Evolutionary conservation across 2,797 vertebrate species (phyloP), one percentile per base, ranked within the genome.

Genomic region (Pteropus rufus): DNA sequence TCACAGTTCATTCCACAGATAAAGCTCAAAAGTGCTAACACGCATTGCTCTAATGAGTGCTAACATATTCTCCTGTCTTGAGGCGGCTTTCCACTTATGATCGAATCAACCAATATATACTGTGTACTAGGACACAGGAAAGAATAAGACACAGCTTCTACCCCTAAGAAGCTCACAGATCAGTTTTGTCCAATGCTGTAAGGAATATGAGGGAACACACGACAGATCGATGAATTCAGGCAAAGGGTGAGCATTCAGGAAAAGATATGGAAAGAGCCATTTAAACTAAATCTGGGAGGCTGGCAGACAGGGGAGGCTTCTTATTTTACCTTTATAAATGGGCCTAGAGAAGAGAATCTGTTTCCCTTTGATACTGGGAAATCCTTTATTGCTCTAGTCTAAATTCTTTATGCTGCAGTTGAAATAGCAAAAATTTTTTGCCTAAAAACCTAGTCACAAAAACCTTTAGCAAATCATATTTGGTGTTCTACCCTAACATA

Each of bases 401-500:
- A 72, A 82, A 84, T 54, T 56, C 72, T 87, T 36, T 49, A 67
- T 1, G 3, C 29, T 34, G 19, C 29, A 92, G 75, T 46, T 34
- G 21, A 87, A 93, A 92, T n/a, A 76, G 52, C 79, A 84, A 84
- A 91, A 75, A 36, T 16, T 70, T 76, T 76, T 84, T 87, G 52
- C 65, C 31, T 90, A 18, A 23, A 79, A 41, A 21, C 56, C 23
- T 62, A 23, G 31, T 80, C 69, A 90, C 62, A 62, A 49, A 93
- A 92, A 73, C 23, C 76, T 81, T 29, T 76, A 72, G 58, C 23
- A 62, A 56, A 44, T 73, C 72, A 3, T 41, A 84, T 44, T 77
- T 85, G 44, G 29, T 24, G 34, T 58, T 75, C 36, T 94, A 23
- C 15, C 36, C 24, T n/a, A 72, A 62, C 41, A 83, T 4, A 81